Percentiles rank a stretch among this genome's conserved stretches.
phyloP scores from a whole-genome alignment of 2,113 vertebrate genomes.

The Mustela lutreola region DNA sequence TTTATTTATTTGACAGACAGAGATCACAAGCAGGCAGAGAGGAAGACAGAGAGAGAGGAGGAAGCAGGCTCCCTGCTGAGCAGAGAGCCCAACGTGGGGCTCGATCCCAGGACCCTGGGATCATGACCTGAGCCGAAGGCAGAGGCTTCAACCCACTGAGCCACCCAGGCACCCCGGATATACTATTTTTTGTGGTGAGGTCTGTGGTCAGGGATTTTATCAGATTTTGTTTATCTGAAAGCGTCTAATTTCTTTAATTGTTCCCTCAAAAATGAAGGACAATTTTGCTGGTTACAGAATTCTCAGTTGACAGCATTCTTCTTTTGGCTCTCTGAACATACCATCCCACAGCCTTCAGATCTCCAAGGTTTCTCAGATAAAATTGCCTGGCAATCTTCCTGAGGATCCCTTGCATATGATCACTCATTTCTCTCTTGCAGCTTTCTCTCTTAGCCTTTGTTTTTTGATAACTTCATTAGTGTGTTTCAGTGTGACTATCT shows the following conservation, averaged over 20 bases:
- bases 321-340: not conserved
- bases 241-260: not conserved
- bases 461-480: not conserved
- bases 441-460: not conserved
- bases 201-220: not conserved
- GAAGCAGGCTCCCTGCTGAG: too few relatives aligned
- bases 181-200: not conserved
- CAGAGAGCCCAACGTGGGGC: too few relatives aligned
- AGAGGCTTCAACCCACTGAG: too few relatives aligned
- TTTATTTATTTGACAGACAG: too few relatives aligned
- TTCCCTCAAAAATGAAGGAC: not conserved
- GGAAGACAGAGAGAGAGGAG: too few relatives aligned
- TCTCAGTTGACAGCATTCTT: not conserved
- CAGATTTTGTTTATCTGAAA: not conserved
- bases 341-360: not conserved
- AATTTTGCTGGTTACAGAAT: not conserved
- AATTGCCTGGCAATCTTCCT: not conserved
- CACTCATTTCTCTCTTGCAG: not conserved
- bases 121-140: too few relatives aligned
- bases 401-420: not conserved
- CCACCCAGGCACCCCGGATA: not conserved
- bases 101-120: too few relatives aligned
- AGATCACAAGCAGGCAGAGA: too few relatives aligned
- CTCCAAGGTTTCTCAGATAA: not conserved
- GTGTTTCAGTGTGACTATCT: not conserved